These are phyloP conservation scores for Synanthedon myopaeformis DNA, from an alignment of 2,888 invertebrate genomes.

Conservation along the genomic window DNA sequence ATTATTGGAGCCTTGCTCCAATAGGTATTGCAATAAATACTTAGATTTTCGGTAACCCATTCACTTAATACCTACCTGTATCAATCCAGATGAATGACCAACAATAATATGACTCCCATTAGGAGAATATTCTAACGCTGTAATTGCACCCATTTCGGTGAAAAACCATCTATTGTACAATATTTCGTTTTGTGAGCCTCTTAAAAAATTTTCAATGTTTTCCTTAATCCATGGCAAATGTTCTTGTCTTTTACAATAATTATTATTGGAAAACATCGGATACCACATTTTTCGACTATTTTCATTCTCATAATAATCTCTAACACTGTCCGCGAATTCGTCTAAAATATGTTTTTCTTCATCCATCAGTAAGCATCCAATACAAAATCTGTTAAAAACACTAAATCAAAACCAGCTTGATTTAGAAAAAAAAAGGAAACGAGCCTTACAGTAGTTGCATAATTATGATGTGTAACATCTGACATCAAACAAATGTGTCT, in stretches of 20 bases:
- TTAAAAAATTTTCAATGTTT: constrained; percentile 32
- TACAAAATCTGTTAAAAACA: no score
- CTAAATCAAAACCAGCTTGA: constrained; percentile 12
- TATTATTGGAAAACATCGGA: constrained; percentile 32
- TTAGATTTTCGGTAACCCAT: not conserved
- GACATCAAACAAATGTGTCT: no score
- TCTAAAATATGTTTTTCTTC: constrained; percentile 20
- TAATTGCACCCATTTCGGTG: constrained; percentile 41
- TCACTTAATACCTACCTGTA: constrained; percentile 43
- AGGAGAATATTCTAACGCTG: constrained; percentile 46
- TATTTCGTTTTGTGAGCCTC: constrained; percentile 32
- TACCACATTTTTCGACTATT: constrained; percentile 32
- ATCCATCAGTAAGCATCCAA: constrained; percentile 12
- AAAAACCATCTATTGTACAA: constrained; percentile 38
- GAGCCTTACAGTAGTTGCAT: no score
- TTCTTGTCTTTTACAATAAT: constrained; percentile 6
- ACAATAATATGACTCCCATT: constrained; percentile 49
- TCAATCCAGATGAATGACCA: constrained; percentile 58
- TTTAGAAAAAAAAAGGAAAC: constrained; percentile 3
- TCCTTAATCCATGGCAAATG: constrained; percentile 29
- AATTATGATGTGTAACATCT: no score
- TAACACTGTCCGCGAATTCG: constrained; percentile 23
- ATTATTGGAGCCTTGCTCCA: no score
- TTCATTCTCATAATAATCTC: constrained; percentile 30
- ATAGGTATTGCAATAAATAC: no score